Percentiles rank a stretch among this genome's conserved stretches.
Evolutionary conservation across 1,140 invertebrate genomes (phyloP).

Genomic region (Penaeus indicus): DNA sequence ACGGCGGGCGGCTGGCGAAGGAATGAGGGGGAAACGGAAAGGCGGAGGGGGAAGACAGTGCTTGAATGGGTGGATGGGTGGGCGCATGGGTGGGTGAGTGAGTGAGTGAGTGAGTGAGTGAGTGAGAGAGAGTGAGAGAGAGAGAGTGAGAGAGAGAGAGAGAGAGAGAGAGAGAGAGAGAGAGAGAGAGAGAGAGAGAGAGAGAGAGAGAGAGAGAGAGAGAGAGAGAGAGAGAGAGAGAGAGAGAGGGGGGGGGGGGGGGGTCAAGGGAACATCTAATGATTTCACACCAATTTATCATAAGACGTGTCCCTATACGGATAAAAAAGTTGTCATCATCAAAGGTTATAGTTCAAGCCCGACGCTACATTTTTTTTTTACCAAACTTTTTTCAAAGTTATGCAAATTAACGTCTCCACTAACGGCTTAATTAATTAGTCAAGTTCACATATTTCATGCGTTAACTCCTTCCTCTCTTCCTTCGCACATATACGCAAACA

Average conservation of each 20-base stretch:
- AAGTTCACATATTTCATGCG: neutral
- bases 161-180: conserved; percentile 15
- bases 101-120: neutral
- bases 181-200: conserved; percentile 5
- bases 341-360: no score
- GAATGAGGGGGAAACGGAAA: neutral
- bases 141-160: neutral
- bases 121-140: neutral
- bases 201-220: neutral
- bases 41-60: neutral
- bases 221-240: conserved; percentile 11
- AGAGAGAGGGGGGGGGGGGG: neutral
- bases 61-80: neutral
- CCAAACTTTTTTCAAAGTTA: no score
- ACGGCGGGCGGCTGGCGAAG: neutral
- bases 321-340: no score
- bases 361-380: no score
- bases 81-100: neutral
- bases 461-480: neutral
- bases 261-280: neutral
- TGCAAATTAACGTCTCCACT: no score
- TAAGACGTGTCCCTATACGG: no score
- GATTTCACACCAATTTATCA: no score
- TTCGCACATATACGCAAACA: neutral
- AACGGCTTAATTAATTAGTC: neutral